These are phyloP conservation scores for Nothobranchius furzeri DNA, from an alignment of 2,113 vertebrate species.

Conservation along the genomic window DNA sequence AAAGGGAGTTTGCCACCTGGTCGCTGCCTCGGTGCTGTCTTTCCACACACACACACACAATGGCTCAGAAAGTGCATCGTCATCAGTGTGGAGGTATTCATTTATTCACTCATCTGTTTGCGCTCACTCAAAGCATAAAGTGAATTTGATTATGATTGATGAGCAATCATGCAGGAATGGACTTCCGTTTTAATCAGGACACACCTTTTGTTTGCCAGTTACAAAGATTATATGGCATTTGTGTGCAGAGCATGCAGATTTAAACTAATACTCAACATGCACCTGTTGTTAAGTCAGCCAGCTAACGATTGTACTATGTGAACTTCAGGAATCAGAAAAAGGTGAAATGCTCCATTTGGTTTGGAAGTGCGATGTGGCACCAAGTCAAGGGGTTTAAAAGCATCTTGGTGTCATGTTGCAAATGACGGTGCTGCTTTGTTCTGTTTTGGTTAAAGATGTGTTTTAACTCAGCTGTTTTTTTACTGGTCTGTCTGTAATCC, in stretches of 20 bases:
- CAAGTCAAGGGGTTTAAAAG: too few relatives aligned
- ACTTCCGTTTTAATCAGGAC: slow-evolving; percentile 40
- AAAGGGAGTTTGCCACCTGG: slow-evolving; percentile 60
- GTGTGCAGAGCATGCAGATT: neutral
- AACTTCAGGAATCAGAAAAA: too few relatives aligned
- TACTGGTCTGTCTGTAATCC: too few relatives aligned
- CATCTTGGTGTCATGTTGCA: too few relatives aligned
- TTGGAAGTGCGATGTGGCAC: too few relatives aligned
- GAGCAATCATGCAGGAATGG: slow-evolving; percentile 25
- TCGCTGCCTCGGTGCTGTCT: slow-evolving; percentile 28
- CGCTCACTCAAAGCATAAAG: slow-evolving; percentile 37
- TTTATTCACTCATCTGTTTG: slow-evolving; percentile 54
- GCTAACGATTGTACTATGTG: neutral
- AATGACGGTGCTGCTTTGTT: too few relatives aligned
- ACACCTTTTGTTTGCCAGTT: neutral
- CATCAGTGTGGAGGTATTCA: slow-evolving; percentile 64
- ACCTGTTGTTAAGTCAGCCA: neutral
- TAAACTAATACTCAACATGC: neutral
- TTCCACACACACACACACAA: slow-evolving; percentile 21
- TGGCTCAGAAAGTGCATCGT: slow-evolving; percentile 64
- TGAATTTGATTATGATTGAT: slow-evolving; percentile 67
- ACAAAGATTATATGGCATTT: neutral
- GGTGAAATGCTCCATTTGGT: too few relatives aligned
- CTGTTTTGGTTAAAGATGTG: too few relatives aligned
- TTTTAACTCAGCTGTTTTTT: too few relatives aligned